A percentile compares a stretch with the other conserved stretches of the same genome.
Evolutionary conservation across 1,140 invertebrate species (phyloP).

Genomic region (Drosophila dunni): DNA sequence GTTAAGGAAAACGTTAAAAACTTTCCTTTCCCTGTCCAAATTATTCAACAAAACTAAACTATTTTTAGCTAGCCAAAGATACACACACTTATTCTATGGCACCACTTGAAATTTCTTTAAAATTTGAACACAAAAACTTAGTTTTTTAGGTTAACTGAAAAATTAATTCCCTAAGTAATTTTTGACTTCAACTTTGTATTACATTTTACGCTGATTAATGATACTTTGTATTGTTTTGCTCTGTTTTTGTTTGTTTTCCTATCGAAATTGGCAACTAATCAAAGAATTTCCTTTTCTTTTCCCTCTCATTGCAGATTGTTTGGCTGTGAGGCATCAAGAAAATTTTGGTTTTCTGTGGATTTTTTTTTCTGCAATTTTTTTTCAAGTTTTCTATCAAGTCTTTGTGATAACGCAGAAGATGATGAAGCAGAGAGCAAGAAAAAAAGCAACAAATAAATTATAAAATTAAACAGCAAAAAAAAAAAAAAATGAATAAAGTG

Average conservation of each 20-base stretch:
- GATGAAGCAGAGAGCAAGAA: conserved; percentile 11
- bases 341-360: conserved; percentile 33
- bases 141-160: no score
- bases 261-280: conserved; percentile 15
- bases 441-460: not conserved
- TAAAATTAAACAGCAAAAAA: conserved; percentile 2
- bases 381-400: conserved; percentile 12
- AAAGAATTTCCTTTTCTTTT: conserved; percentile 22
- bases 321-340: conserved; percentile 1
- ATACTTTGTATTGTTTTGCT: not conserved
- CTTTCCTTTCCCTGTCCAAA: no score
- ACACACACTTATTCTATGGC: no score
- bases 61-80: no score
- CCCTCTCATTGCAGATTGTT: conserved; percentile 36
- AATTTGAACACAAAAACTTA: no score
- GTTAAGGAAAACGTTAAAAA: no score
- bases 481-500: conserved; percentile 45
- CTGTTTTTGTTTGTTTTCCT: not conserved
- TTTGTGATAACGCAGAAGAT: conserved; percentile 36
- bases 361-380: conserved; percentile 19
- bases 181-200: not conserved
- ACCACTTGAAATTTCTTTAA: no score
- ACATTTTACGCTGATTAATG: conserved; percentile 3
- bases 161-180: no score
- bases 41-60: no score